phyloP scores from a whole-genome alignment of 2,888 invertebrate genomes.

The Epinotia demarniana region DNA sequence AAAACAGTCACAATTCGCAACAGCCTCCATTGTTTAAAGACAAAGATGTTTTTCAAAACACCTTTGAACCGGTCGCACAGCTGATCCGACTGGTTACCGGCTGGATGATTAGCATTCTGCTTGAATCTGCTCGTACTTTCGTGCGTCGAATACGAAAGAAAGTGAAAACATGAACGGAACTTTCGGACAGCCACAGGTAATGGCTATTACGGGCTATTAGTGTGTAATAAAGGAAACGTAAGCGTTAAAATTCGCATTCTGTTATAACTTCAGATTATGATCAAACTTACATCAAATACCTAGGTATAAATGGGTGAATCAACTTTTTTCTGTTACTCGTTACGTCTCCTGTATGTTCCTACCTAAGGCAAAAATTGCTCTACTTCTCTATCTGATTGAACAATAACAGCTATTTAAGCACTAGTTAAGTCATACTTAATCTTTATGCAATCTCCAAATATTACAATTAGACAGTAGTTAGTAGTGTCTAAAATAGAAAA shows the following conservation, averaged over 20 bases:
- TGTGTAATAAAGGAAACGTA: neutral
- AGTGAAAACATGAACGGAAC: slow-evolving; percentile 67
- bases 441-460: slow-evolving; percentile 8
- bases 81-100: slow-evolving; percentile 20
- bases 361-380: no score
- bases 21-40: slow-evolving; percentile 6
- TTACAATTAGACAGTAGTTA: neutral
- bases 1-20: slow-evolving; percentile 5
- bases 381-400: no score
- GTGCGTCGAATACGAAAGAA: slow-evolving; percentile 66
- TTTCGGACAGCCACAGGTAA: slow-evolving; percentile 59
- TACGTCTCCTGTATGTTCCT: no score
- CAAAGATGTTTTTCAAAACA: slow-evolving; percentile 24
- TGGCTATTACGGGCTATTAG: slow-evolving; percentile 32
- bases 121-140: slow-evolving; percentile 59
- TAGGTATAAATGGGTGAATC: no score
- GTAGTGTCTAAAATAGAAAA: slow-evolving; percentile 29
- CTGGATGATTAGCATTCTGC: slow-evolving; percentile 58
- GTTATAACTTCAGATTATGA: neutral
- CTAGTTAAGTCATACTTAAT: neutral
- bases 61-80: slow-evolving; percentile 40
- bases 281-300: no score
- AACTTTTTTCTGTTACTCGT: no score
- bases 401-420: no score
- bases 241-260: neutral